Conservation (phyloP, 2,888 invertebrate genomes). For the Nebria brevicollis region DNA sequence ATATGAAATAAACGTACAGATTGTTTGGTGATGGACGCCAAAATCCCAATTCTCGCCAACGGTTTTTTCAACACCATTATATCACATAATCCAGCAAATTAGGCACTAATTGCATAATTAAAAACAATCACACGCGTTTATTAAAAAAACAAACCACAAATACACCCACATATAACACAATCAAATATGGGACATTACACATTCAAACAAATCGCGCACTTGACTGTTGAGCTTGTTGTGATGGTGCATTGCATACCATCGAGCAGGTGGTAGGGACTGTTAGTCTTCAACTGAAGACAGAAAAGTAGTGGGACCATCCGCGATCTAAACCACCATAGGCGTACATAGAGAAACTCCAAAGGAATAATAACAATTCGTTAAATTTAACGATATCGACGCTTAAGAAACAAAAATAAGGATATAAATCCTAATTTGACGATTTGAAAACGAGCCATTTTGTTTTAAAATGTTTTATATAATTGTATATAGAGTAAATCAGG, state of each 20-base stretch:
- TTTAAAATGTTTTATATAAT: no score
- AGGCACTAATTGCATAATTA: not conserved
- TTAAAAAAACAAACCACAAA: not conserved
- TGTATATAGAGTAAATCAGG: no score
- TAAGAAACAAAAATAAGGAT: no score
- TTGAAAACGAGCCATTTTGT: no score
- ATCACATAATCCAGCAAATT: constrained; percentile 3
- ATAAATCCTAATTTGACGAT: no score
- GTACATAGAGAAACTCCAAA: not conserved
- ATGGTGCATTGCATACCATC: not conserved
- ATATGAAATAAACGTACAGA: not conserved
- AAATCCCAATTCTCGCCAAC: constrained; percentile 5
- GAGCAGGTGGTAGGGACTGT: not conserved
- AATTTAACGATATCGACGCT: not conserved
- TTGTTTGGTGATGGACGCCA: constrained; percentile 18
- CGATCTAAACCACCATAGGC: not conserved
- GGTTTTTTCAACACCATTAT: constrained; percentile 8
- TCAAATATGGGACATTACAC: not conserved
- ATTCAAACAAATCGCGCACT: not conserved
- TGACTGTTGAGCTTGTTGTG: not conserved
- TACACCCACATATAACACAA: not conserved
- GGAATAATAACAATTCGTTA: not conserved
- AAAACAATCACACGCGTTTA: not conserved
- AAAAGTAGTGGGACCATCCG: constrained; percentile 15
- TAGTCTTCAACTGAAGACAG: not conserved